Base-by-base conservation (phyloP, 2,888 invertebrate species). In the Lithophane socia region DNA sequence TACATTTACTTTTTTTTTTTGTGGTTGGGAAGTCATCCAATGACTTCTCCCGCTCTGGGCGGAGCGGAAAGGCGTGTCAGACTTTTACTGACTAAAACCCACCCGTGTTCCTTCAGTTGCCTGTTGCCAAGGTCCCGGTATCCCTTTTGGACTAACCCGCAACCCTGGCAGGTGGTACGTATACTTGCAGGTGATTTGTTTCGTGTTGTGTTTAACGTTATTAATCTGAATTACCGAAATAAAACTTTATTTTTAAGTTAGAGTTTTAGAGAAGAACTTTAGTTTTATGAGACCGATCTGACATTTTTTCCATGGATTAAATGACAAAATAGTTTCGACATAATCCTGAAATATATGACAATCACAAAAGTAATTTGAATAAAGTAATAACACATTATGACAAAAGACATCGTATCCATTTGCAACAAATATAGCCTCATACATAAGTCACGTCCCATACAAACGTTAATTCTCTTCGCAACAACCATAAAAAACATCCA, bases 401-500 rank as follows among this genome's bases (percentile, higher is more conserved):
- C 73, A 42, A 80, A 74, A 61, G 1, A 13, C 29, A 61, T 75
- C 56, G 42, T 49, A 61, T 56, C 10, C 37, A 68, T 77, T 68
- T 61, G 16, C 60, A n/a, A 61, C 29, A 61, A 54, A 77, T 61
- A 78, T 67, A 68, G 54, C 37, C 9, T 60, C 18, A 79, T 81
- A 75, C 66, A 49, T 75, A 81, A 56, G 56, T 49, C n/a, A 24
- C 47, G 47, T 54, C 56, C 60, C 10, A 76, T n/a, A 69, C 64
- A 76, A 84, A 68, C 69, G 72, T 69, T 81, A 81, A 81, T 76
- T 63, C 42, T 42, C 75, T 64, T 37, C 16, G 60, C 72, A 65
- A 73, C 73, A 85, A 81, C 85, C 76, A 72, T 84, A 85, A 85
- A 82, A 80, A 73, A 84, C 54, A 49, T 54, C 29, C 29, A 85